Evolutionary conservation across 2,113 vertebrate genomes (phyloP).

Genomic region (Gadus chalcogrammus): DNA sequence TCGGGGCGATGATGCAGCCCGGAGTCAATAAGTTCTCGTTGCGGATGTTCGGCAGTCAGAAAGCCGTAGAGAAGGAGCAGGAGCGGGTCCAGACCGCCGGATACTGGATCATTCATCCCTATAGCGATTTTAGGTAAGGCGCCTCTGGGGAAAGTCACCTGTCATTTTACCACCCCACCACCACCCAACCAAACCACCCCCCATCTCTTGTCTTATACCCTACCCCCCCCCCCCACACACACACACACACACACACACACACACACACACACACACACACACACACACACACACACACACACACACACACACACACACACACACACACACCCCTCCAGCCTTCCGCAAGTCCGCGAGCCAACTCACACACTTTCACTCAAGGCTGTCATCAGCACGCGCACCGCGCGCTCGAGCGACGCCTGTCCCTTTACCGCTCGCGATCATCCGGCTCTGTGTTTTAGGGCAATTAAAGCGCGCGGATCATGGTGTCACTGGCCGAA

Average conservation of each 20-base stretch:
- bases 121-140: conserved; percentile 98
- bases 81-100: conserved; percentile 97
- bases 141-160: conserved; percentile 65
- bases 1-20: conserved; percentile 96
- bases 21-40: conserved; percentile 99
- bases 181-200: conserved; percentile 30
- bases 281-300: background rate
- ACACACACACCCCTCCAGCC: background rate
- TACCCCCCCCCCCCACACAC: conserved; percentile 39
- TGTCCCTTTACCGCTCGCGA: conserved; percentile 39
- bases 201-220: conserved; percentile 59
- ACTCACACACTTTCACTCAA: conserved; percentile 46
- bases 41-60: conserved; percentile 98
- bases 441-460: conserved; percentile 50
- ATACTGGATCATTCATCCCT: conserved; percentile 99
- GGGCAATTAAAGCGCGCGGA: conserved; percentile 33
- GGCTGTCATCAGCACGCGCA: conserved; percentile 40
- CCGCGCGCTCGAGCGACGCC: conserved; percentile 32
- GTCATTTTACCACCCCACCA: conserved; percentile 42
- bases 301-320: conserved; percentile 15
- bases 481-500: background rate
- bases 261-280: background rate
- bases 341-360: conserved; percentile 39
- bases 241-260: background rate
- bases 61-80: conserved; percentile 98